phyloP scores from a whole-genome alignment of 2,113 vertebrate genomes.

The Pelecanoides urinatrix region DNA sequence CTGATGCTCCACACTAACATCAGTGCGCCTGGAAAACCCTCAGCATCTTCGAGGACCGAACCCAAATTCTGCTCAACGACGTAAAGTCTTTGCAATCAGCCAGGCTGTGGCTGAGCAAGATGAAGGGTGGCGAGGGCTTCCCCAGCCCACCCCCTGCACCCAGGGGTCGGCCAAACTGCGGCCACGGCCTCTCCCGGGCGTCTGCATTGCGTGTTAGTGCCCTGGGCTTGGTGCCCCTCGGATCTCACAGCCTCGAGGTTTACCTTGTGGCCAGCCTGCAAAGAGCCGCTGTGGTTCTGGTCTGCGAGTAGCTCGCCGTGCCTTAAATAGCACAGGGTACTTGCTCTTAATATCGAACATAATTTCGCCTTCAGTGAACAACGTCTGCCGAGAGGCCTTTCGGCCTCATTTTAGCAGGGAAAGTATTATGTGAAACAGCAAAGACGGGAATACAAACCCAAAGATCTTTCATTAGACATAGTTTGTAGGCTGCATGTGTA shows the following conservation, averaged over 20 bases:
- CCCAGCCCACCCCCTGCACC: not conserved
- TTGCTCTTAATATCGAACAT: not conserved
- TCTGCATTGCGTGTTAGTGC: not conserved
- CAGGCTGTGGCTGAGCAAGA: not conserved
- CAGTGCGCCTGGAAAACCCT: not conserved
- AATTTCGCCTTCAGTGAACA: not conserved
- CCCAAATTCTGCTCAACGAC: not conserved
- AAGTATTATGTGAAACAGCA: not conserved
- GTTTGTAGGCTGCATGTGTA: not conserved
- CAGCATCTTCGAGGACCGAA: not conserved
- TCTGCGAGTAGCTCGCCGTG: not conserved
- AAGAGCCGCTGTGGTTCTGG: not conserved
- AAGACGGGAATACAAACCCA: not conserved
- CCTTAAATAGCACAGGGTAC: not conserved
- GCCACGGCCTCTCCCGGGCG: not conserved
- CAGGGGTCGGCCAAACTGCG: not conserved
- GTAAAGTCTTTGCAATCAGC: not conserved
- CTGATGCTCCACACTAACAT: not conserved
- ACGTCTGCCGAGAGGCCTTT: not conserved
- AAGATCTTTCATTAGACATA: not conserved
- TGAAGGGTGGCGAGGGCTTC: not conserved
- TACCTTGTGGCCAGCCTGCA: rapidly evolving
- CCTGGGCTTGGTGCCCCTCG: not conserved
- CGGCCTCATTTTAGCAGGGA: not conserved
- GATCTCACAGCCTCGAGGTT: not conserved